Percentiles rank a stretch among this genome's conserved stretches.
phyloP scores from a whole-genome alignment of 35 echinoderm and acorn worm species.

The Strongylocentrotus purpuratus region DNA sequence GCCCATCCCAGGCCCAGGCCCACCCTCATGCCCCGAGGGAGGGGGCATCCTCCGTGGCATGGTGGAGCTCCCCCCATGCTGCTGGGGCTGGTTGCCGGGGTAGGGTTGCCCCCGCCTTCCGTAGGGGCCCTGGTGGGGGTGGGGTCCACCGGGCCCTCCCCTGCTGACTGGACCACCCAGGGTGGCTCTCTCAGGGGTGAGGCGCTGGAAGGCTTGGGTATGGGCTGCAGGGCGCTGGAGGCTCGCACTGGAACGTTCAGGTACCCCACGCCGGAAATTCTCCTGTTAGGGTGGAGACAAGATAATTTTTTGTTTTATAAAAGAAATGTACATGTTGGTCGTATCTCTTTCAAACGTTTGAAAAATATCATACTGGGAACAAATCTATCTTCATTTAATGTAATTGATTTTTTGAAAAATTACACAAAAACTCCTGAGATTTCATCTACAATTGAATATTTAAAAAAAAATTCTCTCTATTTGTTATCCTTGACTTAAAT shows the following conservation, averaged over 20 bases:
- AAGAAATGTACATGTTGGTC: too few relatives aligned
- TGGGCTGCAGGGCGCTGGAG: constrained; percentile 27
- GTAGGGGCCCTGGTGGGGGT: constrained; percentile 14
- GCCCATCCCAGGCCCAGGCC: constrained; percentile 3
- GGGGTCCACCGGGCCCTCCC: background rate
- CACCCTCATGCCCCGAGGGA: background rate
- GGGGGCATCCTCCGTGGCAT: constrained; percentile 37
- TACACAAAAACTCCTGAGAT: too few relatives aligned
- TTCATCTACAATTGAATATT: too few relatives aligned
- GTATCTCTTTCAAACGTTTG: too few relatives aligned
- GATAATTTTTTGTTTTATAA: too few relatives aligned
- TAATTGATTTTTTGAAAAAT: too few relatives aligned
- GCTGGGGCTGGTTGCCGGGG: background rate
- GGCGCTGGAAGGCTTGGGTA: constrained; percentile 52
- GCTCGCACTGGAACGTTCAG: constrained; percentile 52
- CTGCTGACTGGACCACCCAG: constrained; percentile 29
- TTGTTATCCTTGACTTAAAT: too few relatives aligned
- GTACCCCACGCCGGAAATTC: constrained; percentile 53
- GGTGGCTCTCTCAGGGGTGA: constrained; percentile 51
- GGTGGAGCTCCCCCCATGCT: constrained; percentile 16
- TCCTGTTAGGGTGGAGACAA: background rate
- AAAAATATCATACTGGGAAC: too few relatives aligned
- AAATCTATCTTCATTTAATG: too few relatives aligned
- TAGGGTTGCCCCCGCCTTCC: constrained; percentile 29
- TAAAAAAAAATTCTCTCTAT: too few relatives aligned